Conservation (phyloP, 2,797 vertebrate genomes). For the Syngnathus rostellatus region DNA sequence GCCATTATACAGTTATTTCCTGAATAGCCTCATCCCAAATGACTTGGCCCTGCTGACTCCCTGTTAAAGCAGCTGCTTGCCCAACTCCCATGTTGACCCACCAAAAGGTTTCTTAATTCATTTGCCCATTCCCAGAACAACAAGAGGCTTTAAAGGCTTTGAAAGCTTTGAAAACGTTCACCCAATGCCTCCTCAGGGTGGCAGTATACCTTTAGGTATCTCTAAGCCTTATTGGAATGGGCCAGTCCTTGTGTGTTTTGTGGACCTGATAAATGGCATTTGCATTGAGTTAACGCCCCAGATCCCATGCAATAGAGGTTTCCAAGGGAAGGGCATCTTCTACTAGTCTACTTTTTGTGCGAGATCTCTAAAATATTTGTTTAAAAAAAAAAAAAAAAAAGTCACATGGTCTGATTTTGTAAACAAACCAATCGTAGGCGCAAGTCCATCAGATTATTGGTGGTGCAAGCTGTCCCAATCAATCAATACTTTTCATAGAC, state of each 20-base stretch:
- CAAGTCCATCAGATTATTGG: slow-evolving; percentile 33
- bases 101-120: slow-evolving; percentile 15
- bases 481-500: slow-evolving; percentile 37
- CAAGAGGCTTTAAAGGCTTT: slow-evolving; percentile 2
- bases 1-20: slow-evolving; percentile 11
- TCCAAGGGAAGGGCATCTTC: slow-evolving; percentile 43
- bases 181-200: slow-evolving; percentile 55
- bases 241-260: slow-evolving; percentile 45
- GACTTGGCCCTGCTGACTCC: slow-evolving; percentile 7
- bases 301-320: slow-evolving; percentile 49
- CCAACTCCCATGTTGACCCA: slow-evolving; percentile 4
- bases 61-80: slow-evolving; percentile 1
- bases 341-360: slow-evolving; percentile 59
- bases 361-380: slow-evolving; percentile 65
- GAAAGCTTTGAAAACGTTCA: background rate
- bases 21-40: slow-evolving; percentile 10
- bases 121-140: background rate
- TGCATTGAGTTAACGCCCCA: slow-evolving; percentile 57
- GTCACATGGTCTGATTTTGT: slow-evolving; percentile 43
- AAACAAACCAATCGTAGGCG: slow-evolving; percentile 31
- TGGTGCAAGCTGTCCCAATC: slow-evolving; percentile 20
- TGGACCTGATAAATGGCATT: slow-evolving; percentile 64
- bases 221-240: slow-evolving; percentile 20
- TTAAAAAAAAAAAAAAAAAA: slow-evolving; percentile 49
- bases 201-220: slow-evolving; percentile 60